Conservation (phyloP, 2,888 invertebrate genomes). For the Biston stratarius region DNA sequence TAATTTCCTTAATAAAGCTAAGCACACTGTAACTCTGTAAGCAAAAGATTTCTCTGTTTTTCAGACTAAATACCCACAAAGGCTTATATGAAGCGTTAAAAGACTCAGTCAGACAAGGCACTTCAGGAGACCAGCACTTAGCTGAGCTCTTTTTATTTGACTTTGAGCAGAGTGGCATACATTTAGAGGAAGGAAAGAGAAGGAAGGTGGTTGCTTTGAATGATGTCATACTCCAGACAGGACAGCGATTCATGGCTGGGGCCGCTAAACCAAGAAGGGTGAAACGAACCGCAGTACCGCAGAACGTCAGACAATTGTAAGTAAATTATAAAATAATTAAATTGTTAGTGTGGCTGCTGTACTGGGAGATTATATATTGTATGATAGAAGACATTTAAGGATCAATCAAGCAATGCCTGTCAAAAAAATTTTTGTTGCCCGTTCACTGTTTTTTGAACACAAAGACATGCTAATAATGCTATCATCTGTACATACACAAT, state of each 20-base stretch:
- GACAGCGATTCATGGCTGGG: constrained; percentile 93
- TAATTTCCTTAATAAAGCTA: too few relatives aligned
- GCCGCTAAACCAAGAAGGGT: constrained; percentile 90
- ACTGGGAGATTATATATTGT: too few relatives aligned
- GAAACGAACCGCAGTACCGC: constrained; percentile 88
- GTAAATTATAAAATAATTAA: constrained; percentile 53
- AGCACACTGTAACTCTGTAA: too few relatives aligned
- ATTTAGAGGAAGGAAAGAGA: constrained; percentile 91
- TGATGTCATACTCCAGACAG: constrained; percentile 93
- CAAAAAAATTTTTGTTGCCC: too few relatives aligned
- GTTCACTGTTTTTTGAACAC: too few relatives aligned
- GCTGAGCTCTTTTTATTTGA: constrained; percentile 96
- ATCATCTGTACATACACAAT: too few relatives aligned
- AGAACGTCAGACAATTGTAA: constrained; percentile 91
- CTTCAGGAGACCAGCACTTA: constrained; percentile 94
- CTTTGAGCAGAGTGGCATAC: constrained; percentile 99
- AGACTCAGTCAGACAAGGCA: constrained; percentile 90
- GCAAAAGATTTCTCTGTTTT: too few relatives aligned
- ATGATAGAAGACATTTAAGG: too few relatives aligned
- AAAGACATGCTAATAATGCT: too few relatives aligned
- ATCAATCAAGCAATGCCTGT: too few relatives aligned
- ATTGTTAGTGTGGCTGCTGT: too few relatives aligned
- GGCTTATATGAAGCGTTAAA: constrained; percentile 92
- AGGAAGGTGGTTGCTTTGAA: constrained; percentile 93
- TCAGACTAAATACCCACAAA: constrained; percentile 95